Evolutionary conservation across 2,113 vertebrate genomes (phyloP), one percentile per base, ranked within the genome.

Genomic region (Octodon degus): DNA sequence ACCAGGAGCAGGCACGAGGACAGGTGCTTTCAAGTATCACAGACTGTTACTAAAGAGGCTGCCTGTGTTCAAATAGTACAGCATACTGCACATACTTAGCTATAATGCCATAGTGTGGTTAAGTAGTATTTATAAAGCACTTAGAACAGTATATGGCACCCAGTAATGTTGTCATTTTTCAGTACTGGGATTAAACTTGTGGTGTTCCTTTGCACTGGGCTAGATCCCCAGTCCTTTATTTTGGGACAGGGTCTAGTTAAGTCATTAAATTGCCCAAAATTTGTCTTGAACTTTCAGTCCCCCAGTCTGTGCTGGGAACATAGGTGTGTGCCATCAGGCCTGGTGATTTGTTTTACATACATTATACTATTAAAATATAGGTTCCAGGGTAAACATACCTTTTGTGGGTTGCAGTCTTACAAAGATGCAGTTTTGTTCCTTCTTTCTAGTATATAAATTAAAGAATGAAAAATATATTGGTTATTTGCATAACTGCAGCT

Each of bases 381-480:
- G 32, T 34, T 65, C 70, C 37, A 81, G 11, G 10, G 53, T 37
- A 89, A 94, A 96, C 13, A 30, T 40, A 65, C 70, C 76, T 90
- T 40, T 32, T 92, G 30, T 30, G 62, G 8, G 34, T 63, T 79
- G 63, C 80, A 55, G 34, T 43, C 32, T 17, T 81, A 84, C 93
- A 86, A 81, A 83, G 47, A 68, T 55, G 30, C 2, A 86, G 32
- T 30, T 94, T 82, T 80, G 34, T 3, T 77, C 91, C 93, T 96
- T 68, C 90, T 89, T 94, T 79, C 76, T 34, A 95, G 67, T 53
- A 80, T 72, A 13, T 34, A 93, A 86, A 88, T 92, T 94, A 93
- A 86, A 11, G 40, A 93, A 94, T 84, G 20, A 30, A 30, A 89
- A n/a, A 83, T 55, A 80, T 86, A 62, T 87, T 50, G 53, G 55